Conservation (phyloP, 2,797 vertebrate species). For the Thripadectes ignobilis region DNA sequence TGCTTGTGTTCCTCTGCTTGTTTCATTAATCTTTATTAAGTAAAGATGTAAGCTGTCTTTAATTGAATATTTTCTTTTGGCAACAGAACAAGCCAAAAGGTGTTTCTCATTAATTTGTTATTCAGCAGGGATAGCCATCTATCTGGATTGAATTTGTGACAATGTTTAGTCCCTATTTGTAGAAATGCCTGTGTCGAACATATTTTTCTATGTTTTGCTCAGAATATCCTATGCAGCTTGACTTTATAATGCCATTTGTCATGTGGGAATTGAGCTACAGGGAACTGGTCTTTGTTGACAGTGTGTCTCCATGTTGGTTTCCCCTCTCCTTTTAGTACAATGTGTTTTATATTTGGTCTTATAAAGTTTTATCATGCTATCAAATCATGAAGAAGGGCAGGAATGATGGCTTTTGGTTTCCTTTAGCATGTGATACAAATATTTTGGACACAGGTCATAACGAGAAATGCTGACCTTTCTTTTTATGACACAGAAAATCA, state of each 20-base stretch:
- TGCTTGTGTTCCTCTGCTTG: constrained; percentile 58
- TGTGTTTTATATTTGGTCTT: constrained; percentile 65
- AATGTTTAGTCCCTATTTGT: constrained; percentile 57
- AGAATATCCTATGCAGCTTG: constrained; percentile 48
- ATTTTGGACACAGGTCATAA: not conserved
- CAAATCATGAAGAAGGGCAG: constrained; percentile 54
- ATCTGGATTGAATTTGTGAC: constrained; percentile 71
- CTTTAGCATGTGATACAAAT: not conserved
- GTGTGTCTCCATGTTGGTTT: constrained; percentile 40
- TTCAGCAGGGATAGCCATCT: constrained; percentile 55
- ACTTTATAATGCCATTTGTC: constrained; percentile 69
- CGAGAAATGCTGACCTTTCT: constrained; percentile 18
- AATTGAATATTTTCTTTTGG: constrained; percentile 68
- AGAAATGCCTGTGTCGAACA: constrained; percentile 50
- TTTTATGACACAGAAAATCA: not conserved
- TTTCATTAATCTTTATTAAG: constrained; percentile 75
- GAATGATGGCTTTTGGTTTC: constrained; percentile 31
- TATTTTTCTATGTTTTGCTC: constrained; percentile 60
- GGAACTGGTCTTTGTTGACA: constrained; percentile 65
- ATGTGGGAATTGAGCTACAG: constrained; percentile 67
- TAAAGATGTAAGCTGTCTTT: constrained; percentile 65
- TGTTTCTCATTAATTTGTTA: constrained; percentile 75
- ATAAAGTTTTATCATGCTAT: constrained; percentile 55
- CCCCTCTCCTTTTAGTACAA: constrained; percentile 51
- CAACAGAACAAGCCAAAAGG: constrained; percentile 57